A percentile compares a stretch with the other conserved stretches of the same genome.
phyloP scores from a whole-genome alignment of 2,888 invertebrate species.

The Epiperipatus broadwayi region DNA sequence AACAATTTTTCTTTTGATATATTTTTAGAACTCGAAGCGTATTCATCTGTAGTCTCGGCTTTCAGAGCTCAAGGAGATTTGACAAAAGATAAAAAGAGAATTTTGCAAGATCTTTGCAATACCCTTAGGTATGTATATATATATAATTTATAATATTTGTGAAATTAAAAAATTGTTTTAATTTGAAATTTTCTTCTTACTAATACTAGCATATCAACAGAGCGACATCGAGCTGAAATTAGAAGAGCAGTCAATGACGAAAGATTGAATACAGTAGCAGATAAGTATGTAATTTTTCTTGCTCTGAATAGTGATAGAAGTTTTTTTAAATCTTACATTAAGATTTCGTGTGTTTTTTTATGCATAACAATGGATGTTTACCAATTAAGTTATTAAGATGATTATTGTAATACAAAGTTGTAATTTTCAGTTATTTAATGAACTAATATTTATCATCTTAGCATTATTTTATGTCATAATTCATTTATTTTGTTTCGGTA shows the following conservation, averaged over 20 bases:
- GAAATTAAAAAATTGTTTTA: slow-evolving; percentile 1
- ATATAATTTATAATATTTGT: too few species aligned
- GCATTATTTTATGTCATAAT: too few species aligned
- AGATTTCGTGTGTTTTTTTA: too few species aligned
- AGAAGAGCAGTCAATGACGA: slow-evolving; percentile 80
- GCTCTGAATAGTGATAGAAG: background rate
- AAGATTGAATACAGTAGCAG: slow-evolving; percentile 64
- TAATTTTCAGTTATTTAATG: too few species aligned
- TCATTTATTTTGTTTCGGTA: too few species aligned
- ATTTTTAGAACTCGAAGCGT: slow-evolving; percentile 66
- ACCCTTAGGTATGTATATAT: slow-evolving; percentile 34
- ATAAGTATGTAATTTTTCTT: slow-evolving; percentile 44
- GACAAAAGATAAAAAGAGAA: slow-evolving; percentile 57
- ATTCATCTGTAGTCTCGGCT: slow-evolving; percentile 68
- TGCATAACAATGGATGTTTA: too few species aligned
- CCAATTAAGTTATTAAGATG: too few species aligned
- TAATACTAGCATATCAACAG: slow-evolving; percentile 56
- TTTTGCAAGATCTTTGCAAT: slow-evolving; percentile 60
- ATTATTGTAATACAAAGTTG: too few species aligned
- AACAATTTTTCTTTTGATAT: slow-evolving; percentile 12
- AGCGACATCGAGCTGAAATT: slow-evolving; percentile 76
- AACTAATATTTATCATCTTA: too few species aligned
- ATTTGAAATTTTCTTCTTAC: slow-evolving; percentile 15
- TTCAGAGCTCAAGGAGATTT: slow-evolving; percentile 78
- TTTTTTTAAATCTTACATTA: background rate